Percentiles rank a stretch among this genome's conserved stretches.
Evolutionary conservation across 2,797 vertebrate genomes (phyloP).

Genomic region (Sebastes reedi): DNA sequence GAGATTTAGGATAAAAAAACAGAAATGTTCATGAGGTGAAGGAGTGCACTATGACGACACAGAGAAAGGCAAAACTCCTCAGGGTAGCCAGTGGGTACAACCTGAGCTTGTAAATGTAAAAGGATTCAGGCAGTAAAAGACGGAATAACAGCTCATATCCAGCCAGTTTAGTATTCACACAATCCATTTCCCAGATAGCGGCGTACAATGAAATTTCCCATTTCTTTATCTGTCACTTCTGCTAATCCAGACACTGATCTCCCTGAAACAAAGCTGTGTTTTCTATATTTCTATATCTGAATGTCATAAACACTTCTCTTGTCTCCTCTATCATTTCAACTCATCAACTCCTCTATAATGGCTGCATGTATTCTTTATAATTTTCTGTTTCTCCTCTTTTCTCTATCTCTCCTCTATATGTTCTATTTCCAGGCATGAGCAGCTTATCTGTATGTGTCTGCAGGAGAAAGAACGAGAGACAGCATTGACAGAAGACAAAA

Average conservation of each 20-base stretch:
- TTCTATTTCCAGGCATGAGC: slow-evolving; percentile 25
- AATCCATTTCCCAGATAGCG: slow-evolving; percentile 67
- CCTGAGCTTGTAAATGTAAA: slow-evolving; percentile 47
- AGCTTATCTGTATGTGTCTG: slow-evolving; percentile 38
- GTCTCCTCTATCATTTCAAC: slow-evolving; percentile 51
- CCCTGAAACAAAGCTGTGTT: slow-evolving; percentile 60
- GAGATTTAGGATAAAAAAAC: neutral
- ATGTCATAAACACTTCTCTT: slow-evolving; percentile 52
- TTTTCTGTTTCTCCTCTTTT: slow-evolving; percentile 14
- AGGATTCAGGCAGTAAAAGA: slow-evolving; percentile 48
- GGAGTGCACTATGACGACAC: neutral
- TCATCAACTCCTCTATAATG: slow-evolving; percentile 44
- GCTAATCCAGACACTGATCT: slow-evolving; percentile 67
- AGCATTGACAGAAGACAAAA: neutral
- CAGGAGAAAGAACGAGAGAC: slow-evolving; percentile 8
- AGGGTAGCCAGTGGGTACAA: slow-evolving; percentile 19
- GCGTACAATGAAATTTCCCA: slow-evolving; percentile 54
- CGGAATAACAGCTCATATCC: slow-evolving; percentile 53
- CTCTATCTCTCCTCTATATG: slow-evolving; percentile 13
- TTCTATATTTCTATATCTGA: slow-evolving; percentile 54
- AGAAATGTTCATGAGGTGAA: neutral
- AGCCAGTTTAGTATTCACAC: slow-evolving; percentile 56
- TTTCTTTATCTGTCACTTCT: slow-evolving; percentile 69
- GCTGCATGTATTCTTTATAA: slow-evolving; percentile 35
- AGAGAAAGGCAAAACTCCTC: slow-evolving; percentile 7